Evolutionary conservation across 2,888 invertebrate species (phyloP), one percentile per base, ranked within the genome.

Genomic region (Parascotia fuliginaria): DNA sequence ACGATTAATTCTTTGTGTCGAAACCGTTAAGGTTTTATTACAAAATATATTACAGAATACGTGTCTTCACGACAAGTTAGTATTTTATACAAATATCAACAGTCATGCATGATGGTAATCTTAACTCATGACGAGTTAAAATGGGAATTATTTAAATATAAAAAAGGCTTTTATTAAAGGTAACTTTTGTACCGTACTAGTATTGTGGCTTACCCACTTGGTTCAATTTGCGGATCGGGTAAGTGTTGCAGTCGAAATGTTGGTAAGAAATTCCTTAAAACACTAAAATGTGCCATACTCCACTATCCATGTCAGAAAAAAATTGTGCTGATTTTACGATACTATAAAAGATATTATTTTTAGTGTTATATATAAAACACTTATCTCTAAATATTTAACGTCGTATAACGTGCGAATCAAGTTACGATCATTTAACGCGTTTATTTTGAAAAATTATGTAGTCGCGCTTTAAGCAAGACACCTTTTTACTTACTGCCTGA

Each of bases 401-500:
- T 60, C 37, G 14, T 11, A 22, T 47, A 47, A 28, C 36, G 47
- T 41, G 56, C 38, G 44, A 48, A 59, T 64, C 53, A 56, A 47
- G 56, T 59, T 61, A n/a, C 46, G 53, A 11, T 40, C 16, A 42
- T 33, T 42, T 13, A 15, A 32, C 45, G 53, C 42, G 37, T 44
- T 52, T 64, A 45, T 53, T 61, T 55, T 39, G 15, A 51, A 33
- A 55, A 67, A 51, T 49, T 33, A 53, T 42, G 42, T 31, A 40
- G 42, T 60, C 46, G 47, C 42, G 45, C 53, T 62, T 60, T 48
- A 40, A 33, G 42, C 38, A 45, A 37, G 16, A 19, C 37, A 48
- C 49, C 54, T 55, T 60, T 60, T 47, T 19, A 45, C 34, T 55
- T 57, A 60, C 57, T 57, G 34, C 41, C 42, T 52, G 38, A 64